Conservation (phyloP, 2,113 vertebrate species). For the Hemichromis elongatus region DNA sequence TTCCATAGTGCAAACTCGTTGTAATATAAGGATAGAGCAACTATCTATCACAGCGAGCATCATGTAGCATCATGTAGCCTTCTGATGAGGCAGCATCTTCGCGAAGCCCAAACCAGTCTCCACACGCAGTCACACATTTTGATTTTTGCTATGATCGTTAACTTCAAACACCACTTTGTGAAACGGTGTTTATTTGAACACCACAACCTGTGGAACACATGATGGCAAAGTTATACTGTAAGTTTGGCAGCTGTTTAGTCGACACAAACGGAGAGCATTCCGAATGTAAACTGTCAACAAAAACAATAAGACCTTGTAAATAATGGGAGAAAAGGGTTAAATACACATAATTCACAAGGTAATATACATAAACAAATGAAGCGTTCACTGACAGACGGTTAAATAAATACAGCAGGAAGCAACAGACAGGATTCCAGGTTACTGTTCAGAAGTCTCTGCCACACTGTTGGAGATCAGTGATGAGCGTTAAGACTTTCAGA, state of each 20-base stretch:
- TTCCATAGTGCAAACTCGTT: background rate
- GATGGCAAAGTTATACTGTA: slow-evolving; percentile 11
- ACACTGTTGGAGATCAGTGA: background rate
- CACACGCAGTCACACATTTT: background rate
- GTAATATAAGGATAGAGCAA: background rate
- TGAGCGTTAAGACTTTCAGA: slow-evolving; percentile 21
- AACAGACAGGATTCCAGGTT: slow-evolving; percentile 13
- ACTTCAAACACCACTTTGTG: background rate
- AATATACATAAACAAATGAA: background rate
- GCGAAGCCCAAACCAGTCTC: background rate
- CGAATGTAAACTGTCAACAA: background rate
- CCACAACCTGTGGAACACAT: background rate
- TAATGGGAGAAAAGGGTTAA: background rate
- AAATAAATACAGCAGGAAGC: slow-evolving; percentile 28
- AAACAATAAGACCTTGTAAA: background rate
- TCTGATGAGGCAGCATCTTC: background rate
- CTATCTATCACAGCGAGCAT: background rate
- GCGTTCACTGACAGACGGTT: background rate
- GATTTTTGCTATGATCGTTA: background rate
- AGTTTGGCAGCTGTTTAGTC: background rate
- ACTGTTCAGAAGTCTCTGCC: background rate
- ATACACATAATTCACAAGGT: background rate
- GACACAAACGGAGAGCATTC: background rate
- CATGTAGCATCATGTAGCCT: background rate
- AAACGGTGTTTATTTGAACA: slow-evolving; percentile 22